phyloP scores from a whole-genome alignment of 2,888 invertebrate species.

The Laothoe populi region DNA sequence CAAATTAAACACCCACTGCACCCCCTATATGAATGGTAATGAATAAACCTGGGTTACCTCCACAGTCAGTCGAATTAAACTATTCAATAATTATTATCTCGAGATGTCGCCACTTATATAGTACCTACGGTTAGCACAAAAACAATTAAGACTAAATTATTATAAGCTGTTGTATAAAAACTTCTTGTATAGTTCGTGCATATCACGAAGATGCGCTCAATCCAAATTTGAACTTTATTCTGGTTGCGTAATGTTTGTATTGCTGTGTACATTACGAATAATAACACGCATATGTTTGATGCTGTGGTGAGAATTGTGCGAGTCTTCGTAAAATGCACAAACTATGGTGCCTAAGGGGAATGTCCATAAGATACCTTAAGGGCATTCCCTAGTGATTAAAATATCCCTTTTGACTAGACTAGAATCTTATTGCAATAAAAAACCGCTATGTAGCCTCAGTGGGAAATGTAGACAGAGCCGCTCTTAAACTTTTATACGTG shows the following conservation, averaged over 20 bases:
- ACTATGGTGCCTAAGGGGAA: too few species aligned
- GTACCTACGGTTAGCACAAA: slow-evolving; percentile 15
- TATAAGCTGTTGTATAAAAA: slow-evolving; percentile 18
- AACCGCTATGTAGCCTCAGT: slow-evolving; percentile 1
- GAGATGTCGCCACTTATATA: slow-evolving; percentile 3
- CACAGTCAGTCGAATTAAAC: background rate
- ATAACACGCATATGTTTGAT: background rate
- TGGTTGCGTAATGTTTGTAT: too few species aligned
- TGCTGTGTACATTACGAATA: too few species aligned
- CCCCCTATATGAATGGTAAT: background rate
- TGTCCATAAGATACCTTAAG: too few species aligned
- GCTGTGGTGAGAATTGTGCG: too few species aligned
- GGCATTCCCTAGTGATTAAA: too few species aligned
- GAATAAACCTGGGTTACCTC: slow-evolving; percentile 1
- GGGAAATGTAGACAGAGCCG: background rate
- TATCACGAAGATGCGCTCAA: too few species aligned
- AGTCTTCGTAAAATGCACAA: too few species aligned
- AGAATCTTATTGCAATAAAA: background rate
- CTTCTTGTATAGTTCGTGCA: background rate
- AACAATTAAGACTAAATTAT: slow-evolving; percentile 14
- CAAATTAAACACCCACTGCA: background rate
- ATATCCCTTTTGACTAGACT: too few species aligned
- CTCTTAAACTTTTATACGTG: background rate
- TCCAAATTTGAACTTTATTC: too few species aligned
- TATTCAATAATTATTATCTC: background rate